phyloP scores from a whole-genome alignment of 2,113 vertebrate species.

The Butorides virescens region DNA sequence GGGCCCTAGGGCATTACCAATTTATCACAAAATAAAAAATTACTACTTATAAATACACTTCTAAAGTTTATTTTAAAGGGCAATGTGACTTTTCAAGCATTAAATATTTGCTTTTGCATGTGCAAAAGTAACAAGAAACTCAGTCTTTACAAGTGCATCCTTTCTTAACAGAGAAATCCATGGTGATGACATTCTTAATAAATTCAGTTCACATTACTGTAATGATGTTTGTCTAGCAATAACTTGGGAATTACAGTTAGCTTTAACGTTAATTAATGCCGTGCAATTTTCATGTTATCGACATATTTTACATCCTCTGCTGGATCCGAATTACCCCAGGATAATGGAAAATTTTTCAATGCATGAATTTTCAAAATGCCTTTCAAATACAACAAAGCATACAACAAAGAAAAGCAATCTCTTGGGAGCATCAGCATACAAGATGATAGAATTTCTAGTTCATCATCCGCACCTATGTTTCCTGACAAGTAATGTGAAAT shows the following conservation, averaged over 20 bases:
- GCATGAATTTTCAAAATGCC: not conserved
- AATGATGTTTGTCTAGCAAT: not conserved
- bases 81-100: not conserved
- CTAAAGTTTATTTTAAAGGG: not conserved
- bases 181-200: not conserved
- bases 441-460: not conserved
- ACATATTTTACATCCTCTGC: not conserved
- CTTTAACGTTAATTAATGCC: not conserved
- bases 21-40: not conserved
- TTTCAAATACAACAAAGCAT: not conserved
- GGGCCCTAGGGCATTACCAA: not conserved
- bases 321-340: not conserved
- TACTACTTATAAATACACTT: not conserved
- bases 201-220: not conserved
- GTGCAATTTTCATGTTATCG: not conserved
- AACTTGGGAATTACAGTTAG: not conserved
- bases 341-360: not conserved
- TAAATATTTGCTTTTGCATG: not conserved
- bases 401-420: not conserved
- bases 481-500: not conserved
- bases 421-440: not conserved
- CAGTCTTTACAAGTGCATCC: not conserved
- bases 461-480: not conserved
- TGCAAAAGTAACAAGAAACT: not conserved
- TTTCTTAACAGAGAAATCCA: not conserved